Evolutionary conservation across 2,113 vertebrate species (phyloP), one percentile per base, ranked within the genome.

Genomic region (Elanus axillaris): DNA sequence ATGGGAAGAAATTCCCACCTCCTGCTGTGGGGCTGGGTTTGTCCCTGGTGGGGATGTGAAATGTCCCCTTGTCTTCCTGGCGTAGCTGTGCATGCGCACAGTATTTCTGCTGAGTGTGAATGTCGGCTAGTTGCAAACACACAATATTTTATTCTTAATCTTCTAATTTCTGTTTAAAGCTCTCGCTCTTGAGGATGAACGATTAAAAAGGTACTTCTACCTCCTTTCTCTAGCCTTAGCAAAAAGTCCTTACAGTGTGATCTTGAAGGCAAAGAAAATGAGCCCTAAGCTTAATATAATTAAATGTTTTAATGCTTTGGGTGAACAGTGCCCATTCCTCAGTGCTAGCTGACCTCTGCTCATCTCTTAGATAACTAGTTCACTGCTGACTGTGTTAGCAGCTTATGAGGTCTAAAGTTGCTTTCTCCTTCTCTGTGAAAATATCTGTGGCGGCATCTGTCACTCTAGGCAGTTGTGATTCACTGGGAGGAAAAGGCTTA

Each of bases 401-500:
- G 55, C 23, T 78, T 93, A 72, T 36, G 68, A 68, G 36, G n/a
- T 77, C 79, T 95, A 8, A 91, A 91, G 63, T 91, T 92, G 67
- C 75, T 95, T 96, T 91, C 34, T 88, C 60, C 52, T 67, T 88
- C 42, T 67, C 78, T 67, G 36, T 3, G 7, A 83, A 94, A 95
- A 69, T 90, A 75, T 78, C 66, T 45, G 55, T 86, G 59, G 55
- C 3, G 0, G 67, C 97, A 97, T 95, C 94, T 96, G 95, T 97
- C 68, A 47, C 87, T 88, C 59, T 36, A 86, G 72, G 71, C 87
- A 90, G 92, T 9, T 96, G 95, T 80, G 92, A 90, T 92, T 94
- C 72, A 52, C 56, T 78, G 71, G 80, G 71, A 93, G 87, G 66
- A 47, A 87, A 62, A 90, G 58, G 66, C 75, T 82, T 88, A 83